Percentiles rank a stretch among this genome's conserved stretches.
Conservation (phyloP, 2,888 invertebrate genomes). For the Chloroclystis v-ata region DNA sequence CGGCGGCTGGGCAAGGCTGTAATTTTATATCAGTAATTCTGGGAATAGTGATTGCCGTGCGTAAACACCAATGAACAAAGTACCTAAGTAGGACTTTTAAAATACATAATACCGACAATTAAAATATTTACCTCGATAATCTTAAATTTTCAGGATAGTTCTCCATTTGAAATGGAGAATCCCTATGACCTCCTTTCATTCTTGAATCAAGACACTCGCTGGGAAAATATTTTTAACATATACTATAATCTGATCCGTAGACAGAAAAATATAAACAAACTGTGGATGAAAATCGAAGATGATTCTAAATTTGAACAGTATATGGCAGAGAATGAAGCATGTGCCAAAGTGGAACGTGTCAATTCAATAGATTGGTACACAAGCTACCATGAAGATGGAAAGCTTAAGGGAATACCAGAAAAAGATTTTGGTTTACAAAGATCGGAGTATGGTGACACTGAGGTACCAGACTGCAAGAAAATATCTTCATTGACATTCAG, state of each 20-base stretch:
- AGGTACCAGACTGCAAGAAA: conserved; percentile 81
- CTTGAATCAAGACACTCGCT: conserved; percentile 85
- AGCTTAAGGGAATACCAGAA: conserved; percentile 61
- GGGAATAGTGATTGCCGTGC: too few relatives aligned
- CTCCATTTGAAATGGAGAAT: conserved; percentile 83
- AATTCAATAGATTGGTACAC: conserved; percentile 83
- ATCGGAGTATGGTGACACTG: conserved; percentile 42
- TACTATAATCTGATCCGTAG: conserved; percentile 81
- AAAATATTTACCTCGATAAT: not conserved
- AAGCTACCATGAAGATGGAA: conserved; percentile 77
- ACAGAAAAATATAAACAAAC: conserved; percentile 80
- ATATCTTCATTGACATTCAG: conserved; percentile 72
- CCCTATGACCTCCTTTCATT: conserved; percentile 86
- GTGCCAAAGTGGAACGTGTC: conserved; percentile 81
- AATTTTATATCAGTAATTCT: not conserved
- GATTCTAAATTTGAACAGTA: conserved; percentile 80
- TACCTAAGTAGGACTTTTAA: too few relatives aligned
- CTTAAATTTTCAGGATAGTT: conserved; percentile 77
- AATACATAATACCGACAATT: not conserved
- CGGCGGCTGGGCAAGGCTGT: too few relatives aligned
- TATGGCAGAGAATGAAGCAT: conserved; percentile 81
- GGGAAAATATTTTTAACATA: conserved; percentile 78
- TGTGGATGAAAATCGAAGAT: conserved; percentile 77
- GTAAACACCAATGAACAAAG: too few relatives aligned
- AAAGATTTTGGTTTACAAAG: conserved; percentile 44